A percentile compares a stretch with the other conserved stretches of the same genome.
These are phyloP conservation scores for Pogonocichla stellata DNA, from an alignment of 2,113 vertebrate genomes.

Conservation along the genomic window DNA sequence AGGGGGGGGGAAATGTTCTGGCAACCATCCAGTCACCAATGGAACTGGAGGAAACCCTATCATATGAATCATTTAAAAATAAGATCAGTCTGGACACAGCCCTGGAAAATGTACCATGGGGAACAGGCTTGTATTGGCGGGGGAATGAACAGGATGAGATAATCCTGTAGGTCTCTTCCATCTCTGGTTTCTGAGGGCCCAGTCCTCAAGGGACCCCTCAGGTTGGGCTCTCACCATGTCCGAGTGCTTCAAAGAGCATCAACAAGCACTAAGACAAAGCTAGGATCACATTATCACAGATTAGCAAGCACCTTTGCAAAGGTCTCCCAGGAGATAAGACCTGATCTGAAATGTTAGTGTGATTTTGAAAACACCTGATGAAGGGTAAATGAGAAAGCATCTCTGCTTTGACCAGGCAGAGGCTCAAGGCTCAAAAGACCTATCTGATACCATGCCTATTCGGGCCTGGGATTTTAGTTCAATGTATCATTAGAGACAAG, in stretches of 20 bases:
- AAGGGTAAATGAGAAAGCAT: not conserved
- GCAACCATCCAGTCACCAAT: conserved; percentile 43
- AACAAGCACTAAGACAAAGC: not conserved
- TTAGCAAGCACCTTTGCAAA: not conserved
- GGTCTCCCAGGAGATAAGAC: not conserved
- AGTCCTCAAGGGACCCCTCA: conserved; percentile 20
- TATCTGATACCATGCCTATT: not conserved
- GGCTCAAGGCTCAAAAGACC: not conserved
- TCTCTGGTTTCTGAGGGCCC: conserved; percentile 48
- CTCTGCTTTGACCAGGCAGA: not conserved
- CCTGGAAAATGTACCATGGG: conserved; percentile 69
- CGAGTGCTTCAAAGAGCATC: not conserved
- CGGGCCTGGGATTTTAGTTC: conserved; percentile 5
- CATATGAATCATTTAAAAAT: conserved; percentile 64
- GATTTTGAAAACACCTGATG: not conserved
- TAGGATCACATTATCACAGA: not conserved
- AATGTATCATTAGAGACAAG: not conserved
- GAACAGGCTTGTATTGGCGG: conserved; percentile 56
- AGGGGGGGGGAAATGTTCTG: not conserved
- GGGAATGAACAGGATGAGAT: conserved; percentile 60
- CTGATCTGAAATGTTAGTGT: not conserved
- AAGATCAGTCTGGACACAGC: conserved; percentile 59
- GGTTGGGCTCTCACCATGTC: not conserved
- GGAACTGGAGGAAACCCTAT: conserved; percentile 63
- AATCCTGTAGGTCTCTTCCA: conserved; percentile 61